Evolutionary conservation across 2,113 vertebrate genomes (phyloP).

Genomic region (Tretioscincus oriximinensis): DNA sequence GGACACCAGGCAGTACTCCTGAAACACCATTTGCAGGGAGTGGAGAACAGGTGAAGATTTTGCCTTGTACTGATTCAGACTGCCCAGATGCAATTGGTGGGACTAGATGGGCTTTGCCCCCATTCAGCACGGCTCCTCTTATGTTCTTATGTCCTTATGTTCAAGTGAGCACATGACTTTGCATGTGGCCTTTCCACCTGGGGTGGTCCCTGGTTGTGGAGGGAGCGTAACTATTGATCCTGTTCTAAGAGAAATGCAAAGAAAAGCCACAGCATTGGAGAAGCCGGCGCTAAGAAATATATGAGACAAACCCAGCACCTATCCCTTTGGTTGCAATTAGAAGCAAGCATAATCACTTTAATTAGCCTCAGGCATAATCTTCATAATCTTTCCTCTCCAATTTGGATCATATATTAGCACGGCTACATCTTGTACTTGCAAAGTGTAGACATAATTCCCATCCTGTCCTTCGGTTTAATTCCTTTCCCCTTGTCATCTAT

Average conservation of each 20-base stretch:
- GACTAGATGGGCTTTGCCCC: too few relatives aligned
- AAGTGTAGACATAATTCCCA: conserved; percentile 47
- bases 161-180: too few relatives aligned
- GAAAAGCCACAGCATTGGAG: conserved; percentile 17
- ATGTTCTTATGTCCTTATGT: too few relatives aligned
- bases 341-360: conserved; percentile 59
- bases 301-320: conserved; percentile 34
- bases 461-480: conserved; percentile 50
- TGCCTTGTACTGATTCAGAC: too few relatives aligned
- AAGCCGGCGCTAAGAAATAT: fast-evolving
- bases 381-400: conserved; percentile 55
- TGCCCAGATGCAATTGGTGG: too few relatives aligned
- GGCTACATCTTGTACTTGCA: conserved; percentile 48
- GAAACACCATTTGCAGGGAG: too few relatives aligned
- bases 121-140: too few relatives aligned
- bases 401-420: conserved; percentile 64
- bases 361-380: conserved; percentile 56
- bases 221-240: not conserved
- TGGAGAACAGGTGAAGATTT: too few relatives aligned
- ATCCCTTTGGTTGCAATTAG: conserved; percentile 59
- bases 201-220: too few relatives aligned
- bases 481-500: conserved; percentile 41
- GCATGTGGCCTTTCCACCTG: too few relatives aligned
- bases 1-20: too few relatives aligned
- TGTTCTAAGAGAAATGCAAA: not conserved